phyloP scores from a whole-genome alignment of 2,888 invertebrate species.

The Drosophila vallismaia region DNA sequence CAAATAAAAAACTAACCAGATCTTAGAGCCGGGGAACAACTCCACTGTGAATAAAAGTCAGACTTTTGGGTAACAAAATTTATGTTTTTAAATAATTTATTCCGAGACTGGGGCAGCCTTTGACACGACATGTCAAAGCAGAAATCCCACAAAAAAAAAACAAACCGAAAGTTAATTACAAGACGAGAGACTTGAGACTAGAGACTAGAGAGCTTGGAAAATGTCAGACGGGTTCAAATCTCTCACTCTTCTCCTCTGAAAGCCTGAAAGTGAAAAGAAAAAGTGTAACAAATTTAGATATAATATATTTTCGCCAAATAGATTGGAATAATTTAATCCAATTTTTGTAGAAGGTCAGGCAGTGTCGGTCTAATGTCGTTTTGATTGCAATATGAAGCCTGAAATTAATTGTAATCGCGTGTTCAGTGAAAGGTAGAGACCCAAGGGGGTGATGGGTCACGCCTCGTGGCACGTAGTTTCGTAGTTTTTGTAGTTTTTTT shows the following conservation, averaged over 20 bases:
- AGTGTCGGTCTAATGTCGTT: constrained; percentile 45
- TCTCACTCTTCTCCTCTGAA: not conserved
- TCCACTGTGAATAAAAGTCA: not conserved
- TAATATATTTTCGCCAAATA: not conserved
- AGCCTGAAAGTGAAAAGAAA: constrained; percentile 42
- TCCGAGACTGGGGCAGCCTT: constrained; percentile 11
- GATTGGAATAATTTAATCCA: constrained; percentile 3
- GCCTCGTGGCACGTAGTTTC: constrained; percentile 18
- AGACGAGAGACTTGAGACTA: not conserved
- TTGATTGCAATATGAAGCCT: constrained; percentile 73
- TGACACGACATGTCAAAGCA: constrained; percentile 42
- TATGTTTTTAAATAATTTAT: constrained; percentile 33
- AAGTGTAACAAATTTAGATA: constrained; percentile 33
- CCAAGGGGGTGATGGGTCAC: constrained; percentile 7
- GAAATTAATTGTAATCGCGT: constrained; percentile 75
- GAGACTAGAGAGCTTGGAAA: not conserved
- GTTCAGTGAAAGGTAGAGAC: constrained; percentile 8
- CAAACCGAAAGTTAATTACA: constrained; percentile 42
- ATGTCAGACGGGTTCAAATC: constrained; percentile 47
- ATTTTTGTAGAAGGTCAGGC: constrained; percentile 28
- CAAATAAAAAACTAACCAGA: constrained; percentile 11
- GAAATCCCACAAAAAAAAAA: constrained; percentile 36
- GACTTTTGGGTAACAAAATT: constrained; percentile 12
- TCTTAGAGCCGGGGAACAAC: no score
- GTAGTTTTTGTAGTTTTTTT: not conserved